Base-by-base conservation (phyloP, 2,797 vertebrate species). In the Hyperoplus lanceolatus region DNA sequence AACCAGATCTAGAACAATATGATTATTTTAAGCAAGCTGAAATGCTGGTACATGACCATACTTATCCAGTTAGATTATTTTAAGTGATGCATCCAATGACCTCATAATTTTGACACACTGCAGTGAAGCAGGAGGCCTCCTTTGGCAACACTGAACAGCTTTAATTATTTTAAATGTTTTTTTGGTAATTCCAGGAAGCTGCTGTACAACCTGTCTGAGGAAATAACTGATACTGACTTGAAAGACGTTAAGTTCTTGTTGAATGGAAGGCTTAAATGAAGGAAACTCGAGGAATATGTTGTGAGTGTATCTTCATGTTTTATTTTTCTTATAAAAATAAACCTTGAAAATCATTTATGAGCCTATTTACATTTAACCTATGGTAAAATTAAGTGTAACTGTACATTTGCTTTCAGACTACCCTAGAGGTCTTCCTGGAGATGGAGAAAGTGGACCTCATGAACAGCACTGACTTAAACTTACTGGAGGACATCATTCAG, bases 141-240 rank as follows among this genome's bases (percentile, higher is more conserved):
- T 29, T 46, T 43, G 4, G 46, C 4, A 56, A 15, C 9, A 69
- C 14, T 36, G 0, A n/a, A 64, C 1, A 9, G 1, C 62, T 54
- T 57, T 21, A 29, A 0, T 43, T 29, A 8, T 18, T 46, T 21
- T 12, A 8, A 41, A 38, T 18, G 0, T 38, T n/a, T 48, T 67
- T 60, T 14, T 54, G 56, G 29, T 70, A 4, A 71, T 73, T 87
- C 68, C 86, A 97, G 97, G 86, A 92, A 91, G 76, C 88, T 99
- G 89, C 95, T 99, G 15, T 97, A 95, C 70, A 73, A 92, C n/a
- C 75, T 98, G 73, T 95, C 95, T 45, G 95, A 97, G 81, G 90
- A 92, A 4, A 92, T 97, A 5, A 90, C 82, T 10, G 43, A 16
- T 0, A 70, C 89, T 0, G 85, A 88, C 8, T 56, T 97, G 77